These are phyloP conservation scores for Nemurella pictetii DNA, from an alignment of 2,888 invertebrate species.

Conservation along the genomic window DNA sequence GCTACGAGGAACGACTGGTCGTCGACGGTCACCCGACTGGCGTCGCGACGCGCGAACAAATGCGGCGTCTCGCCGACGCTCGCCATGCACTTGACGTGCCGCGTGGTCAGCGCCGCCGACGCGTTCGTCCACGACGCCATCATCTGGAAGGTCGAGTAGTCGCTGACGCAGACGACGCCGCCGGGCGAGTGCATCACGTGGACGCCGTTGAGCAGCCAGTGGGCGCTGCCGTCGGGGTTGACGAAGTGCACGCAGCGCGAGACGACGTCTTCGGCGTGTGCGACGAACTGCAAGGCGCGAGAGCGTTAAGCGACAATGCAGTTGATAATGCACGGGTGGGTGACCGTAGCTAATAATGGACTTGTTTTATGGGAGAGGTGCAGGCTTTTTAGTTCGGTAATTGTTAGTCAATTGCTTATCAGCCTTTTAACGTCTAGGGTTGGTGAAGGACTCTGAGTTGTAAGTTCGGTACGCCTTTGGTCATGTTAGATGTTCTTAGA, in stretches of 20 bases:
- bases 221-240: slow-evolving; percentile 11
- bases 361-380: too few relatives aligned
- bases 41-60: slow-evolving; percentile 9
- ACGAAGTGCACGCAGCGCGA: not conserved
- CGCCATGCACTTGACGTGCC: slow-evolving; percentile 3
- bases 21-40: not conserved
- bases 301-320: too few relatives aligned
- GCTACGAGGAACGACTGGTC: not conserved
- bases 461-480: too few relatives aligned
- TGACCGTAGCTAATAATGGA: not conserved
- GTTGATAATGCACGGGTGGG: not conserved
- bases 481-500: too few relatives aligned
- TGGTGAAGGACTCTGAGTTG: too few relatives aligned
- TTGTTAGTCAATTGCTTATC: too few relatives aligned
- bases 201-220: slow-evolving; percentile 10
- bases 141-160: slow-evolving; percentile 7
- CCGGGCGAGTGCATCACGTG: not conserved
- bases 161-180: slow-evolving; percentile 11
- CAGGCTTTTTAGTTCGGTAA: too few relatives aligned
- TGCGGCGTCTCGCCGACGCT: slow-evolving; percentile 8
- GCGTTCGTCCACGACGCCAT: slow-evolving; percentile 1
- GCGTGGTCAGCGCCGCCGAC: not conserved
- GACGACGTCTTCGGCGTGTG: not conserved
- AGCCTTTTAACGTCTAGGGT: too few relatives aligned
- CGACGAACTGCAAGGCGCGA: not conserved